Conservation (phyloP, 2,888 invertebrate species). For the Aphodius sticticus region DNA sequence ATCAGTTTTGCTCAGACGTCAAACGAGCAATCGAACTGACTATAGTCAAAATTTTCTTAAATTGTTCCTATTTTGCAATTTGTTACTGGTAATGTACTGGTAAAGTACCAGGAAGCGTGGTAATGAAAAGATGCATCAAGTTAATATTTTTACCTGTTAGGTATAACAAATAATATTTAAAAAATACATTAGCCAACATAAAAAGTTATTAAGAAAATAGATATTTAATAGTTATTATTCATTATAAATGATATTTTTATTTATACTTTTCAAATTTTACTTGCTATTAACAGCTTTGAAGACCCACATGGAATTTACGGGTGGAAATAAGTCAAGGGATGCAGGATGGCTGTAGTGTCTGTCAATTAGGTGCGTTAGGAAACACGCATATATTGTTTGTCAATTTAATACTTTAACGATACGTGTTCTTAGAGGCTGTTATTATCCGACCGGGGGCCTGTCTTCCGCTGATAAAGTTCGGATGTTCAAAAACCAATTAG, state of each 20-base stretch:
- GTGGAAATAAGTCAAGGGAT: constrained; percentile 28
- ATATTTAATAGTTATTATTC: too few relatives aligned
- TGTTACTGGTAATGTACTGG: too few relatives aligned
- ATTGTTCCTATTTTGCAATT: too few relatives aligned
- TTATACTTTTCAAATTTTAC: neutral
- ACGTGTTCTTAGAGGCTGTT: constrained; percentile 57
- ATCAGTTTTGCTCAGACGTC: too few relatives aligned
- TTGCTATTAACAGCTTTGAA: neutral
- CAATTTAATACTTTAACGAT: constrained; percentile 50
- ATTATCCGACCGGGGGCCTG: constrained; percentile 40
- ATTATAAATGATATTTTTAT: neutral
- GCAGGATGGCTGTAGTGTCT: constrained; percentile 53
- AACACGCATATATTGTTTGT: constrained; percentile 58
- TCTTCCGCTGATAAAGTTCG: neutral
- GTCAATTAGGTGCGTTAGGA: constrained; percentile 58
- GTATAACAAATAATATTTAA: too few relatives aligned
- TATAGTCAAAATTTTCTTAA: too few relatives aligned
- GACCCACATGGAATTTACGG: constrained; percentile 26
- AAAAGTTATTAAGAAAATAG: too few relatives aligned
- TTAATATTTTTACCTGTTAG: too few relatives aligned
- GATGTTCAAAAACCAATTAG: constrained; percentile 5
- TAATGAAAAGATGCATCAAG: too few relatives aligned
- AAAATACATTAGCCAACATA: too few relatives aligned
- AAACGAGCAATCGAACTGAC: too few relatives aligned
- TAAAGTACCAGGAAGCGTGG: too few relatives aligned